phyloP scores from a whole-genome alignment of 2,888 invertebrate genomes.

The Lottia gigantea region DNA sequence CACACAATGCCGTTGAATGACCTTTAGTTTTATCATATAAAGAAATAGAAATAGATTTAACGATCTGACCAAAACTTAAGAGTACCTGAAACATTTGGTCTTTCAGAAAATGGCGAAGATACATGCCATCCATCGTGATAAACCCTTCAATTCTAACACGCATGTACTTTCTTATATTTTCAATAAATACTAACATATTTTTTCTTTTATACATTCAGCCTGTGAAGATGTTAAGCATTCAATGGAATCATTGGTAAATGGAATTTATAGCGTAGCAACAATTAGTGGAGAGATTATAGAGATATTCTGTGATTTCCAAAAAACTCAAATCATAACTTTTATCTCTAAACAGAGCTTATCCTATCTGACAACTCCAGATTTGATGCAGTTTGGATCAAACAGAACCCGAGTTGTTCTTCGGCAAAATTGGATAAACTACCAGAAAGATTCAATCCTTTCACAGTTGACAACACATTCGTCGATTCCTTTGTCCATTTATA shows the following conservation, averaged over 20 bases:
- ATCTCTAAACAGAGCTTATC: background rate
- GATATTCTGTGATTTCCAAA: background rate
- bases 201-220: background rate
- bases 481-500: background rate
- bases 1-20: too few species aligned
- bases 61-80: too few species aligned
- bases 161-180: too few species aligned
- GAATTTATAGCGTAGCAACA: background rate
- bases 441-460: slow-evolving; percentile 5
- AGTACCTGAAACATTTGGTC: too few species aligned
- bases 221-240: background rate
- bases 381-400: background rate
- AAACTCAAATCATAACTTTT: too few species aligned
- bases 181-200: background rate
- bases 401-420: background rate
- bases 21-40: too few species aligned
- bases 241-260: background rate
- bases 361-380: background rate
- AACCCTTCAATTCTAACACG: too few species aligned
- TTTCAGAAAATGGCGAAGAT: too few species aligned
- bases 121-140: too few species aligned
- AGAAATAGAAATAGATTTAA: too few species aligned
- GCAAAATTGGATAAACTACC: background rate
- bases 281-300: background rate
- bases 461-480: slow-evolving; percentile 6